phyloP scores from a whole-genome alignment of 2,888 invertebrate genomes.

The Allygus modestus region DNA sequence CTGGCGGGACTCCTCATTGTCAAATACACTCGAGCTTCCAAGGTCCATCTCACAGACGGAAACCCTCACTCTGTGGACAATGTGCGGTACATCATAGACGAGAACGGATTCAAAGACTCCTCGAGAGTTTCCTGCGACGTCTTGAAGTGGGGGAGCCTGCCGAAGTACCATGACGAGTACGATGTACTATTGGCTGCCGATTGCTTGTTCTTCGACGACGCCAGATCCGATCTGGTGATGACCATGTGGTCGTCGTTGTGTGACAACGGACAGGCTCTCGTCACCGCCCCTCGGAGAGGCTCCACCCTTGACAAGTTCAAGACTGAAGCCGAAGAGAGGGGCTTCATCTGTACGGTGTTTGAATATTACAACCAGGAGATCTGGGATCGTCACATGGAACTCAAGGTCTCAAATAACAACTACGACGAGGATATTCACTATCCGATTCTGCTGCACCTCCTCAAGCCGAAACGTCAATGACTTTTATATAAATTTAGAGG shows the following conservation, averaged over 20 bases:
- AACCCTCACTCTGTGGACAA: conserved; percentile 87
- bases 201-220: conserved; percentile 88
- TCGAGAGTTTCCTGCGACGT: conserved; percentile 73
- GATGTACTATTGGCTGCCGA: conserved; percentile 88
- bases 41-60: conserved; percentile 87
- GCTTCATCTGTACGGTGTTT: conserved; percentile 78
- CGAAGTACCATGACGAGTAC: conserved; percentile 74
- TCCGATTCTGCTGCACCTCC: conserved; percentile 82
- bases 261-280: conserved; percentile 81
- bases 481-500: conserved; percentile 1
- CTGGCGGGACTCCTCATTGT: conserved; percentile 86
- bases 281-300: conserved; percentile 88
- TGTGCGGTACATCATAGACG: conserved; percentile 81
- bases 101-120: conserved; percentile 79
- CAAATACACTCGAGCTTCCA: conserved; percentile 81
- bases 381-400: conserved; percentile 82
- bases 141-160: conserved; percentile 77
- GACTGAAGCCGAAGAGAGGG: conserved; percentile 79
- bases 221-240: conserved; percentile 81
- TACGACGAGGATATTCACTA: conserved; percentile 86
- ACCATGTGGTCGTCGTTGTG: conserved; percentile 82
- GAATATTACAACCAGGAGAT: conserved; percentile 81
- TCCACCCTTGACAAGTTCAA: conserved; percentile 84
- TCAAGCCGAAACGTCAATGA: conserved; percentile 73
- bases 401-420: conserved; percentile 78